Evolutionary conservation across 2,888 invertebrate genomes (phyloP).

Genomic region (Diplazon laetatorius): DNA sequence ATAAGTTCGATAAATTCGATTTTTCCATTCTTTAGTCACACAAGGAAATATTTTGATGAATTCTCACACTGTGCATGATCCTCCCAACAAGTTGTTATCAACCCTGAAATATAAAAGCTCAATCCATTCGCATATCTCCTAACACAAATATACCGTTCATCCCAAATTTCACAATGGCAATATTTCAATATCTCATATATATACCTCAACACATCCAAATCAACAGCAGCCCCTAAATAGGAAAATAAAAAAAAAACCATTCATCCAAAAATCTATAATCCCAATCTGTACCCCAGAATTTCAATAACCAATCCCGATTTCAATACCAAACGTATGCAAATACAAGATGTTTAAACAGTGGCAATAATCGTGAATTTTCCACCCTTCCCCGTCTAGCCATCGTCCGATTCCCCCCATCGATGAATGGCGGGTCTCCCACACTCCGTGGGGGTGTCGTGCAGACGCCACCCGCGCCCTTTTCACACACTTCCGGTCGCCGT

Average conservation of each 20-base stretch:
- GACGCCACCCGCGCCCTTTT: slow-evolving; percentile 38
- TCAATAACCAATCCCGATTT: slow-evolving; percentile 1
- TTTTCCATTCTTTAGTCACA: not conserved
- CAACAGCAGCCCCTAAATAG: too few relatives aligned
- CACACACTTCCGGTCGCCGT: slow-evolving; percentile 45
- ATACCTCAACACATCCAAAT: too few relatives aligned
- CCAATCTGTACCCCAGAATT: not conserved
- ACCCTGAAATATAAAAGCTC: not conserved
- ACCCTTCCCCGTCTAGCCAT: not conserved
- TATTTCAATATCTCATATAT: not conserved
- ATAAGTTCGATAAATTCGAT: slow-evolving; percentile 1
- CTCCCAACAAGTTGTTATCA: not conserved
- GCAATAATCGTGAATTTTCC: slow-evolving; percentile 25
- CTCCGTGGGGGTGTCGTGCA: slow-evolving; percentile 13
- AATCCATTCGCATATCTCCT: not conserved
- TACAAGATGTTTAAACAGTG: slow-evolving; percentile 12
- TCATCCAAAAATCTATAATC: slow-evolving; percentile 1
- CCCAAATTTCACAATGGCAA: not conserved
- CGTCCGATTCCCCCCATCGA: slow-evolving; percentile 8
- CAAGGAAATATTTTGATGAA: not conserved
- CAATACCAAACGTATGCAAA: slow-evolving; percentile 16
- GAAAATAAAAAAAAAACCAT: not conserved
- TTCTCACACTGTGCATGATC: not conserved
- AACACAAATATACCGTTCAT: not conserved
- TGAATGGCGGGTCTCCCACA: not conserved